Base-by-base conservation (phyloP, 2,113 vertebrate species). In the Fregetta grallaria region DNA sequence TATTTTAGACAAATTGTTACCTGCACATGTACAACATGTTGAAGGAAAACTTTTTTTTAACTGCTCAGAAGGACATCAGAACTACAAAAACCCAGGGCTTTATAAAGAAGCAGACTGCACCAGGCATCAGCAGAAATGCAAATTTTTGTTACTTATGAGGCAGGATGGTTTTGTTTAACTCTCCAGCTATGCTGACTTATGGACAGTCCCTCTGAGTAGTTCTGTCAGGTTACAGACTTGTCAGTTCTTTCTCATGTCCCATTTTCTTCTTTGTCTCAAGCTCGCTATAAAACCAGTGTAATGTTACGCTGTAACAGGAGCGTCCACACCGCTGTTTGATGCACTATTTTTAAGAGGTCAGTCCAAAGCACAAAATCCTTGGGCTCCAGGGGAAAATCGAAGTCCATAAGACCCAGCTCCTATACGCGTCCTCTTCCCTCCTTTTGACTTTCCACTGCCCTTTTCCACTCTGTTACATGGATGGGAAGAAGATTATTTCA, bases 311-410 rank as follows among this genome's bases (percentile, higher is more conserved):
- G 4, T 45, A 72, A n/a, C 29, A 73, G 0, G 0, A 63, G 26
- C 27, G 61, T 61, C 40, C 47, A 18, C 20, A 11, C 18, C 2
- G 3, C 21, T 42, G 11, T 75, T 80, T 30, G 7, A 68, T 79
- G 14, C 0, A 0, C 18, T 71, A 0, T 38, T 65, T 88, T 36
- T 59, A 34, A 63, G 38, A 47, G 3, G 21, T 58, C 30, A 40
- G 15, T 38, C 20, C 56, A 94, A 63, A 72, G 66, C 23, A 42
- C 38, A 72, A 53, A 76, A n/a, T 5, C 15, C 19, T 29, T 52
- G 40, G 70, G 29, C 8, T 84, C 44, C 32, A 59, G 44, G 3
- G 6, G 5, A 10, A 76, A 40, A 12, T 65, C n/a, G 21, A 63
- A 65, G 36, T 55, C 27, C 2, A 0, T 50, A 70, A 75, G 36